Evolutionary conservation across 2,113 vertebrate genomes (phyloP).

Genomic region (Macrotis lagotis): DNA sequence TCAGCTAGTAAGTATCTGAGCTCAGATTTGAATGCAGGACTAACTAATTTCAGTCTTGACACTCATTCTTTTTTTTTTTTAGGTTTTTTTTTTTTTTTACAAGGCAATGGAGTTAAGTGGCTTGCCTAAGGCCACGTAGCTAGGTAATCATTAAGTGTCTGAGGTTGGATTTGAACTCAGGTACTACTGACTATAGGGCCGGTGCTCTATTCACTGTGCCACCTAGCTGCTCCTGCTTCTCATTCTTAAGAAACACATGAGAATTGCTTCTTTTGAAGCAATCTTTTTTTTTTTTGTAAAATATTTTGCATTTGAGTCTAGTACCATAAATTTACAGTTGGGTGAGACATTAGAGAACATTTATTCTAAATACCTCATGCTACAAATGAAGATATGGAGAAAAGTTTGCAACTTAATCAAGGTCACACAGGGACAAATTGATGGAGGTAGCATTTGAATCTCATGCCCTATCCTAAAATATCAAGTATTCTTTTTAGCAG

Average conservation of each 20-base stretch:
- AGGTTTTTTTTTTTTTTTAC: too few species aligned
- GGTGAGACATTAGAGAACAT: background rate
- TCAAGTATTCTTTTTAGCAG: background rate
- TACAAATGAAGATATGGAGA: background rate
- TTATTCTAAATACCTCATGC: background rate
- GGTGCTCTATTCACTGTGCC: background rate
- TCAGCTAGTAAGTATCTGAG: too few species aligned
- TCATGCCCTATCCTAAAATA: background rate
- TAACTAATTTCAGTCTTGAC: too few species aligned
- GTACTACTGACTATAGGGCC: background rate
- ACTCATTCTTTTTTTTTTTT: too few species aligned
- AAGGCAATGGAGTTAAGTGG: background rate
- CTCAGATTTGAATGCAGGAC: too few species aligned
- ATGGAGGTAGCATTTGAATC: background rate
- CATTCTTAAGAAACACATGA: background rate
- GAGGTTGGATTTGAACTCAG: background rate
- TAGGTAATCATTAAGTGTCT: background rate
- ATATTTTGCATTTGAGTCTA: background rate
- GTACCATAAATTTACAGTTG: background rate
- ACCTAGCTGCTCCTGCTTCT: background rate
- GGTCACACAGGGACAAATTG: background rate
- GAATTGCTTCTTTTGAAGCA: background rate
- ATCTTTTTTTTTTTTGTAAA: background rate
- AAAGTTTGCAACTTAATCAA: background rate
- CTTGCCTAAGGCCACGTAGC: background rate